Conservation (phyloP, 2,797 vertebrate species). For the Spinus olivaceus region DNA sequence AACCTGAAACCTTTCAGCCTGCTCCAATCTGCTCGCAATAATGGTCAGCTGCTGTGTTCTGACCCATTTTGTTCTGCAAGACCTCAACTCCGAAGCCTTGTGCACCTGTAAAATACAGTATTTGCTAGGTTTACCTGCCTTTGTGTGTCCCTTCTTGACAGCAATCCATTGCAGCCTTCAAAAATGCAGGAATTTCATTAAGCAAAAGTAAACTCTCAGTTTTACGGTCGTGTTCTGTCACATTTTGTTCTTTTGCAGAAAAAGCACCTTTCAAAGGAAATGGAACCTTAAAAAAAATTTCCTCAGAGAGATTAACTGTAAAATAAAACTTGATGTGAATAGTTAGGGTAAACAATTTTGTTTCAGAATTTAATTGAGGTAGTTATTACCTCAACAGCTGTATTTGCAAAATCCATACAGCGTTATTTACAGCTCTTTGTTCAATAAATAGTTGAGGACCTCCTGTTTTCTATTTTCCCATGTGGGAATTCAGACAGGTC, state of each 20-base stretch:
- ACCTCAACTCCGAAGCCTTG: background rate
- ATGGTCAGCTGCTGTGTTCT: background rate
- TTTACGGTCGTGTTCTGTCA: background rate
- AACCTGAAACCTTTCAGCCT: background rate
- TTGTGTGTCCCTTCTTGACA: background rate
- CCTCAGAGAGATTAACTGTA: background rate
- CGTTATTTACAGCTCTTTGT: background rate
- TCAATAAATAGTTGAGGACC: background rate
- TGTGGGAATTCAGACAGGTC: conserved; percentile 18
- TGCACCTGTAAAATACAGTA: background rate
- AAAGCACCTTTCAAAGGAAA: background rate
- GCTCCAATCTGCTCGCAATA: background rate
- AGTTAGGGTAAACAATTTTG: background rate
- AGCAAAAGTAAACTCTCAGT: background rate
- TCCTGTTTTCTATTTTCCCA: conserved; percentile 30
- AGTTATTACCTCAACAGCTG: conserved; percentile 3
- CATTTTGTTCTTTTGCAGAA: background rate
- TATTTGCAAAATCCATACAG: background rate
- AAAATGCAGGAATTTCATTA: background rate
- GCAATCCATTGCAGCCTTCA: background rate
- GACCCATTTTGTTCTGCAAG: background rate
- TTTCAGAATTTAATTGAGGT: background rate
- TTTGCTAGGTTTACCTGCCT: background rate
- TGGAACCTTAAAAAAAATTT: background rate
- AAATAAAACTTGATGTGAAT: background rate